Evolutionary conservation across 2,888 invertebrate genomes (phyloP).

Genomic region (Ornithoptera alexandrae): DNA sequence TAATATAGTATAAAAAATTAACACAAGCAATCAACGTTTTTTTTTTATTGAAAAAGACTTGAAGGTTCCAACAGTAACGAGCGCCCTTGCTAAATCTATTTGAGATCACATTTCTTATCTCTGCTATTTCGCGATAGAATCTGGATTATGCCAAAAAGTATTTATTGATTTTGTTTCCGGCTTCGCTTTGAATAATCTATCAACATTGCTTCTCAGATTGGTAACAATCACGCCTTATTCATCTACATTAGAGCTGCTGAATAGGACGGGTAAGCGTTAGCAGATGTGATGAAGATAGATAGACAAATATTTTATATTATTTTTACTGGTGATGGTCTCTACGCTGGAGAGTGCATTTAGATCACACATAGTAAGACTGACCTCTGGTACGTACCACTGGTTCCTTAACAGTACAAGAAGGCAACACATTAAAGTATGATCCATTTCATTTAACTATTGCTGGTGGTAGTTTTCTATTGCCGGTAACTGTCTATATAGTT

Average conservation of each 20-base stretch:
- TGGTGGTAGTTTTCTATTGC: no score
- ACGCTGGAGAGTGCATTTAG: no score
- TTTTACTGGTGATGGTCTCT: no score
- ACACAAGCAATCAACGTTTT: neutral
- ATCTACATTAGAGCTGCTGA: conserved; percentile 23
- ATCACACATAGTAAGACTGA: no score
- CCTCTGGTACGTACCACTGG: no score
- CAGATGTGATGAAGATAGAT: neutral
- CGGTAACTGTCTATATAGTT: no score
- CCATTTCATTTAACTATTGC: no score
- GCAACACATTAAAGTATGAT: no score
- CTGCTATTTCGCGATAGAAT: conserved; percentile 32
- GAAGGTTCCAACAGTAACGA: neutral
- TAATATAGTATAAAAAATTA: neutral
- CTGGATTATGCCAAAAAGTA: conserved; percentile 39
- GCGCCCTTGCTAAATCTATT: conserved; percentile 1
- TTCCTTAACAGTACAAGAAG: no score
- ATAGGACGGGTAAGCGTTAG: conserved; percentile 3
- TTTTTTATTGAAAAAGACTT: conserved; percentile 4
- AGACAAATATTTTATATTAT: neutral
- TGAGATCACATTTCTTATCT: conserved; percentile 14
- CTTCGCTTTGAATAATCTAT: conserved; percentile 40
- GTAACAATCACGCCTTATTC: conserved; percentile 2
- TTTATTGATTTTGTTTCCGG: conserved; percentile 40
- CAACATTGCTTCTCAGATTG: conserved; percentile 31